Conservation (phyloP, 2,797 vertebrate species). For the Sphaeramia orbicularis region DNA sequence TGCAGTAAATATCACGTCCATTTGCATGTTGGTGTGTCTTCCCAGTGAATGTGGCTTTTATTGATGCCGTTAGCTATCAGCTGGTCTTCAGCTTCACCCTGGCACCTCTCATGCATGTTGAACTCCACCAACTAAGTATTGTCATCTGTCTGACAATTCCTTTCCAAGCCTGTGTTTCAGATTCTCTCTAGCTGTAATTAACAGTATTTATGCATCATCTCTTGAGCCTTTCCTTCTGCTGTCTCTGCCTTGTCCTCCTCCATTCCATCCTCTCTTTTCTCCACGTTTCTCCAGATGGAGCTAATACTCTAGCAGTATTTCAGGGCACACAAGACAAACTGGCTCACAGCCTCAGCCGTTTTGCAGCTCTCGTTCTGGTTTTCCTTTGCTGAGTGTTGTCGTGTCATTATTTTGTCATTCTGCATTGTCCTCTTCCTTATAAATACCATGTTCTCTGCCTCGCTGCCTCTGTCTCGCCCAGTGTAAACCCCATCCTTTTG, state of each 20-base stretch:
- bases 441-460: background rate
- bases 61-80: constrained; percentile 4
- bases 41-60: constrained; percentile 5
- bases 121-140: constrained; percentile 23
- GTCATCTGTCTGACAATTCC: background rate
- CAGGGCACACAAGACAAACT: constrained; percentile 43
- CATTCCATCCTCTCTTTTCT: constrained; percentile 13
- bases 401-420: constrained; percentile 1
- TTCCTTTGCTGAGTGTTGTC: background rate
- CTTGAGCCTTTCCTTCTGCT: constrained; percentile 24
- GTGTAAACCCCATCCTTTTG: background rate
- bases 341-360: constrained; percentile 28
- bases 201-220: constrained; percentile 27
- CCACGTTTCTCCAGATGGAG: constrained; percentile 14
- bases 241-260: constrained; percentile 16
- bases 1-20: background rate
- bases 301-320: constrained; percentile 44
- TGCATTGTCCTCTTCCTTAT: background rate
- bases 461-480: background rate
- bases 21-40: constrained; percentile 1
- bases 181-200: constrained; percentile 29
- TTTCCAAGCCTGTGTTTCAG: background rate
- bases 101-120: constrained; percentile 4
- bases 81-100: constrained; percentile 3
- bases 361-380: background rate